Percentiles rank a stretch among this genome's conserved stretches.
phyloP scores from a whole-genome alignment of 2,797 vertebrate species.

The Neosalanx taihuensis region DNA sequence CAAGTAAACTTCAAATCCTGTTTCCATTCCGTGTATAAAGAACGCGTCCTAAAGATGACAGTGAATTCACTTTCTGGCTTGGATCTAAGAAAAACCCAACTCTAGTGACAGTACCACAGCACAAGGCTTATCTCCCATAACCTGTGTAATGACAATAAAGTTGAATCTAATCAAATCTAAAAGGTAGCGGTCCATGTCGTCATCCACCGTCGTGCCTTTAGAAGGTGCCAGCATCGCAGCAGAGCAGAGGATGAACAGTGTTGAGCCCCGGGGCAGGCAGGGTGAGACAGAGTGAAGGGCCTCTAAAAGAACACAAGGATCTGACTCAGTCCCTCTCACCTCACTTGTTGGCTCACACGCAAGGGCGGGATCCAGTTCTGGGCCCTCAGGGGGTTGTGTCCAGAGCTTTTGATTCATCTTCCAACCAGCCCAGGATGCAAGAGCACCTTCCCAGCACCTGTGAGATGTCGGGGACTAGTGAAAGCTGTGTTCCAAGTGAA shows the following conservation, averaged over 20 bases:
- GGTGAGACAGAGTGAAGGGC: slow-evolving; percentile 37
- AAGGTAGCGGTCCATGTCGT: not conserved
- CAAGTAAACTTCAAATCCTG: not conserved
- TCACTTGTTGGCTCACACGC: not conserved
- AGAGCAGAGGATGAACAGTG: not conserved
- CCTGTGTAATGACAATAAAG: too few species aligned
- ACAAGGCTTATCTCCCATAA: not conserved
- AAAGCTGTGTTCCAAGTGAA: slow-evolving; percentile 17
- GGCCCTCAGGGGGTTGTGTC: slow-evolving; percentile 35
- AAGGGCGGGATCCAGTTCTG: slow-evolving; percentile 17
- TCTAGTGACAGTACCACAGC: not conserved
- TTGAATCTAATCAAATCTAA: too few species aligned
- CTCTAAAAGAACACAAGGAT: slow-evolving; percentile 30
- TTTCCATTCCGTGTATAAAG: not conserved
- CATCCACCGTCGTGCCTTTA: not conserved
- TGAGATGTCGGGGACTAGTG: slow-evolving; percentile 9
- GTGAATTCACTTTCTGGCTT: not conserved
- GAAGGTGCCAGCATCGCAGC: not conserved
- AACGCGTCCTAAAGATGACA: not conserved
- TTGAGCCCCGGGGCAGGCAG: slow-evolving; percentile 26
- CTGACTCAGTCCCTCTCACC: not conserved
- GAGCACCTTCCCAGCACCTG: slow-evolving; percentile 6
- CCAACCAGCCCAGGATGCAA: slow-evolving; percentile 7
- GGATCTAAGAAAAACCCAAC: not conserved
- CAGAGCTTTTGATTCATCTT: slow-evolving; percentile 35